Conservation (phyloP, 2,113 vertebrate genomes). For the Campylorhamphus procurvoides region DNA sequence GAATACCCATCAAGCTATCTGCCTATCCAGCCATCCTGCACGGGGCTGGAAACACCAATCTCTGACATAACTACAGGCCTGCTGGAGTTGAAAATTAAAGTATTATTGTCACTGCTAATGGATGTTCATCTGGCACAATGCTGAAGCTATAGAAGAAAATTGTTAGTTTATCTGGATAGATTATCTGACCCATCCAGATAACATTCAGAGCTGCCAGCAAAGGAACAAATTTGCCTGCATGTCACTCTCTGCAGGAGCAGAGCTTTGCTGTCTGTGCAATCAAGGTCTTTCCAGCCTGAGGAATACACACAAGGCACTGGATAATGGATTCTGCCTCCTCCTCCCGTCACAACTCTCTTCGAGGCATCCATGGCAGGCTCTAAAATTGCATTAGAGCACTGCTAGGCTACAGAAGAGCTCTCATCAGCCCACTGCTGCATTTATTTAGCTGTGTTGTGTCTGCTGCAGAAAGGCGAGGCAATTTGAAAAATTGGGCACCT, state of each 20-base stretch:
- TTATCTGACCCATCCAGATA: neutral
- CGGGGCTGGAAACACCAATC: neutral
- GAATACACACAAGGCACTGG: neutral
- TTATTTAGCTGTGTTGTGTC: constrained; percentile 4
- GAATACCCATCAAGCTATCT: neutral
- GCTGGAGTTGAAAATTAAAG: neutral
- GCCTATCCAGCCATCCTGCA: neutral
- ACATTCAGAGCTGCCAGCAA: neutral
- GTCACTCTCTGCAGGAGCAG: neutral
- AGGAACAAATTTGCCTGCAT: neutral
- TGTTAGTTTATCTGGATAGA: neutral
- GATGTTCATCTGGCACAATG: neutral
- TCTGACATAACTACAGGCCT: neutral
- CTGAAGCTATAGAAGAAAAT: neutral
- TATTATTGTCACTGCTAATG: constrained; percentile 1
- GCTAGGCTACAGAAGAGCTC: neutral
- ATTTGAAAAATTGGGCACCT: constrained; percentile 18
- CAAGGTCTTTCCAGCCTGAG: neutral
- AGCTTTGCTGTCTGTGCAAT: neutral
- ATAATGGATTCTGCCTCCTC: neutral
- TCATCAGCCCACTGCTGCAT: neutral
- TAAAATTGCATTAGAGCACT: neutral
- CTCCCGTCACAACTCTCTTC: neutral
- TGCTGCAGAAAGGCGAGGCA: neutral
- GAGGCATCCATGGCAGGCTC: neutral